Base-by-base conservation (phyloP, 1,140 invertebrate genomes). In the Panagrolaimus sp. region DNA sequence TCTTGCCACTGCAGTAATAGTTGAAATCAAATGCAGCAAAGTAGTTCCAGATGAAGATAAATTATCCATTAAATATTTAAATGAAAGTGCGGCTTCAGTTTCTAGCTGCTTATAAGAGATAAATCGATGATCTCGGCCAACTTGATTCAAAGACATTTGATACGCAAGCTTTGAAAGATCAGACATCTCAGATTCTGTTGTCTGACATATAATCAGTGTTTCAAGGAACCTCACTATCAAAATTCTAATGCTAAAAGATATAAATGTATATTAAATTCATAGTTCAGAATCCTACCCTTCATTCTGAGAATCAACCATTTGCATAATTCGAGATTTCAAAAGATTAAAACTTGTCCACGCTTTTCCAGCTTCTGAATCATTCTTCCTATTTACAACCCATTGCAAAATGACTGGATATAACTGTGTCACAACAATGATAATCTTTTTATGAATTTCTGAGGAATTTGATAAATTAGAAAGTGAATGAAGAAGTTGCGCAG, bases 1-100 rank as follows among this genome's bases (percentile, higher is more conserved):
- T 91, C 91, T 89, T 96, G 94, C 76, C 93, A 95, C 0, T 94
- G 91, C 89, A 96, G 96, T 68, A 97, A 86, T 87, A 97, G 98
- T 0, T 94, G 91, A 83, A 92, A 94, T 70, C 90, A 93, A 55
- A 65, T 44, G 21, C 12, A 68, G 43, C 43, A 55, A 21, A 6
- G 97, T 83, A 92, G 92, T 38, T 96, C 85, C 65, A 97, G 84
- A 38, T 91, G 87, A 79, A 91, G 88, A 21, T 17, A 79, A 67
- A 55, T 76, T 76, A 58, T 72, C 73, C 10, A 75, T 43, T 24
- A 71, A 67, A 63, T 67, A 69, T 70, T 78, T 72, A 44, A 81
- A 74, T 44, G 65, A 69, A 38, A 72, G 88, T 84, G 89, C 89
- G 1, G 94, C 93, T 85, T 98, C 95, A 78, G 95, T 92, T 85